Base-by-base conservation (phyloP, 2,113 vertebrate species). In the Passer montanus region DNA sequence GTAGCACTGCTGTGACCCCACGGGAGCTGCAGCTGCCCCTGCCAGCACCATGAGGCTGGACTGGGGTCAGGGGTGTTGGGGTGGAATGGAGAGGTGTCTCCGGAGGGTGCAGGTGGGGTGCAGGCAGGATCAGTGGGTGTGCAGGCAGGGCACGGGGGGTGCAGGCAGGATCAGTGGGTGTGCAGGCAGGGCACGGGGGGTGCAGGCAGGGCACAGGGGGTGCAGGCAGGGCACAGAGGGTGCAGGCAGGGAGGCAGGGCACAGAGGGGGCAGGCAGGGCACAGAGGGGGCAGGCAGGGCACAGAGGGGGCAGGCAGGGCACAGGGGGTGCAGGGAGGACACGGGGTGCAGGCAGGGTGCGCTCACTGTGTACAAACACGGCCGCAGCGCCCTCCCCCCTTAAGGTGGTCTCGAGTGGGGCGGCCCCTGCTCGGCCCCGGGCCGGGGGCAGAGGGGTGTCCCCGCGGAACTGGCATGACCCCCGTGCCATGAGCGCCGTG, bases 351-450 rank as follows among this genome's bases (percentile, higher is more conserved):
- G 27, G 49, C 55, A 7, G 55, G 22, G 37, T 52, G 86, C 7
- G 80, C 93, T 62, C 92, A 0, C 88, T 97, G 98, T 98, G 96
- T 98, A 98, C 97, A 98, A 98, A 98, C 97, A 98, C 86, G 12
- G 41, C 43, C 78, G 2, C 19, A 52, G 43, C 17, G 30, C 76
- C 41, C 33, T 37, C 87, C 91, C 24, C 47, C 26, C 83, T 98
- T 98, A 98, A 98, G 98, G 98, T 98, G 97, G 98, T 95, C 84
- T 95, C 79, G 73, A 39, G 21, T 1, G 46, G 46, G 50, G 70
- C 15, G 24, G 11, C 31, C 23, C 27, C 26, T 19, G 20, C 47
- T 15, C 11, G 19, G 20, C 14, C 56, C 33, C 6, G 15, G 15
- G 19, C 4, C 4, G 33, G 26, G 27, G 6, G 8, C 63, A 19